A percentile compares a stretch with the other conserved stretches of the same genome.
These are phyloP conservation scores for Glaucomys volans DNA, from an alignment of 2,113 vertebrate genomes.

Conservation along the genomic window DNA sequence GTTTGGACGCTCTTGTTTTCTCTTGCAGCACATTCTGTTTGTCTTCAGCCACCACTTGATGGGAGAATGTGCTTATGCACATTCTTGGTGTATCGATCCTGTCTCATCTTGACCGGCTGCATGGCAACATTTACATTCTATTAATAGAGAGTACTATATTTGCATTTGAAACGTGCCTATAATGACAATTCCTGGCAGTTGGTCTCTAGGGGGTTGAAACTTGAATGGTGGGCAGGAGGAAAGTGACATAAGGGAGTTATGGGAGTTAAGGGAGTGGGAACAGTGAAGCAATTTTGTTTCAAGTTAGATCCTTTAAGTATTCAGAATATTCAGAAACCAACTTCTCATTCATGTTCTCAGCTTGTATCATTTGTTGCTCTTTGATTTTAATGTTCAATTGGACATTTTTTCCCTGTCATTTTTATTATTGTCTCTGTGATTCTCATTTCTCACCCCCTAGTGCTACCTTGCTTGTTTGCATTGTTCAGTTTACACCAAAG, in stretches of 20 bases:
- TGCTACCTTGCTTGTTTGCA: background rate
- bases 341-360: background rate
- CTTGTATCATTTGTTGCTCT: background rate
- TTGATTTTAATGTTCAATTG: background rate
- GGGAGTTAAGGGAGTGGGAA: background rate
- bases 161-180: background rate
- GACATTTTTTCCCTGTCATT: background rate
- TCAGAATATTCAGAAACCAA: constrained; percentile 13
- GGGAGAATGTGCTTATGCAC: background rate
- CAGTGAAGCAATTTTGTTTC: background rate
- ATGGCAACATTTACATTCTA: background rate
- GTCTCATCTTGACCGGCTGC: background rate
- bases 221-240: background rate
- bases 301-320: background rate
- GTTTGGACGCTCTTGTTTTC: background rate
- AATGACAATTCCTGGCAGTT: background rate
- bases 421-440: background rate
- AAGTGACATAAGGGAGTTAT: background rate
- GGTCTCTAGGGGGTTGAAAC: background rate
- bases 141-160: background rate
- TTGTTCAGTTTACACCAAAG: background rate
- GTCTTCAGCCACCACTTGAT: background rate
- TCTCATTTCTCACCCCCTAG: background rate
- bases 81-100: background rate
- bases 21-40: background rate